A percentile compares a stretch with the other conserved stretches of the same genome.
phyloP scores from a whole-genome alignment of 1,140 invertebrate genomes.

The Neoseiulus cucumeris region DNA sequence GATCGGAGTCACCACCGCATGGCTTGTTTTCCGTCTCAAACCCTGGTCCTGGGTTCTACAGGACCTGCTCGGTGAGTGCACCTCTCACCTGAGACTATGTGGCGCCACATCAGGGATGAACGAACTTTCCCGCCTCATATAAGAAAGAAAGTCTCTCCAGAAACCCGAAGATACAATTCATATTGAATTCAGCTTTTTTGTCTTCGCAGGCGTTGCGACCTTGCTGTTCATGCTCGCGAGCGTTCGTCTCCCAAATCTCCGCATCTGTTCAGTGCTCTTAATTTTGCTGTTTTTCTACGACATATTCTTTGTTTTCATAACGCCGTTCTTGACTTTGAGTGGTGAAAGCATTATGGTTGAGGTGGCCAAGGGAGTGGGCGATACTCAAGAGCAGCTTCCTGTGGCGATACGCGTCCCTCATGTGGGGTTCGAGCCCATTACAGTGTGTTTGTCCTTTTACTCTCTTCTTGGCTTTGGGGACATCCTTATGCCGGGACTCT shows the following conservation, averaged over 20 bases:
- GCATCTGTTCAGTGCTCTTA: conserved; percentile 34
- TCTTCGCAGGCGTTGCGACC: conserved; percentile 32
- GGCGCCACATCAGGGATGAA: too few species aligned
- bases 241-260: conserved; percentile 32
- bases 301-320: conserved; percentile 45
- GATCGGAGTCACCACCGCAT: conserved; percentile 23
- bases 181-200: too few species aligned
- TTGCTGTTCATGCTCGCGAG: conserved; percentile 32
- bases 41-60: conserved; percentile 17
- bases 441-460: conserved; percentile 24
- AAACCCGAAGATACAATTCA: too few species aligned
- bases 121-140: too few species aligned
- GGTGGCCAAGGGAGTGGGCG: conserved; percentile 32
- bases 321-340: conserved; percentile 36
- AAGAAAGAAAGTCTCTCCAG: too few species aligned
- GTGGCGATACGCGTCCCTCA: conserved; percentile 37
- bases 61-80: conserved; percentile 13
- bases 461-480: conserved; percentile 42
- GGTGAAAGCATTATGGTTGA: conserved; percentile 43
- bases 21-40: conserved; percentile 25
- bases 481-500: conserved; percentile 36
- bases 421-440: conserved; percentile 19
- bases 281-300: conserved; percentile 39
- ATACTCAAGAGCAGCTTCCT: conserved; percentile 28
- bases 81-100: too few species aligned